Evolutionary conservation across 2,888 invertebrate species (phyloP), one percentile per base, ranked within the genome.

Genomic region (Aphrophora alni): DNA sequence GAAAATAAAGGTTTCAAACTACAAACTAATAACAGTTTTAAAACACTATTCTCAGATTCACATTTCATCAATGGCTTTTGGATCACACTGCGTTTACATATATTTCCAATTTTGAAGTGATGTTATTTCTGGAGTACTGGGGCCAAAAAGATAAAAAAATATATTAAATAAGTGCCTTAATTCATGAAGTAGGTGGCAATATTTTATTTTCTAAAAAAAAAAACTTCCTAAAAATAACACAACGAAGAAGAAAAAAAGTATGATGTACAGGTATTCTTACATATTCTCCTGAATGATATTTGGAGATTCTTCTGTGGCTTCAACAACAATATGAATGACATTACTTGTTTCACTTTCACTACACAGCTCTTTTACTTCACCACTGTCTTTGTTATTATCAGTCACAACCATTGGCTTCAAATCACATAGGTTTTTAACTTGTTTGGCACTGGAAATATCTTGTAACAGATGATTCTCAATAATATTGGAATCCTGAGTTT

Each of bases 271-370:
- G 12, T 59, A 59, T 8, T 21, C 59, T 59, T 10, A 59, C 59
- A 59, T 59, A 2, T n/a, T n/a, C 4, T 44, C 44, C 12, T 7
- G 44, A 14, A 14, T 44, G 44, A 10, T 14, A 17, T 1, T 7
- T 14, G 14, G 14, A 44, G 44, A 44, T 44, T 44, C 14, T 44
- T 38, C 44, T 38, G 38, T 4, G 3, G 75, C 24, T 38, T 75
- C 75, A 38, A 75, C 75, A 38, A 75, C 75, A 24, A 75, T 75
- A 26, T 75, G 75, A 38, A 75, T 38, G 7, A 75, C n/a, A 38
- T 75, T 75, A 24, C 44, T 44, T 14, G 44, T 12, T 14, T 44
- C 44, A 8, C 44, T 44, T 8, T 33, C 33, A 5, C 8, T 33
- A 33, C 33, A 33, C 8, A 33, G 8, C 12, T 44, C 44, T 8